Conservation (phyloP, 2,113 vertebrate genomes). For the Pygoscelis antarcticus region DNA sequence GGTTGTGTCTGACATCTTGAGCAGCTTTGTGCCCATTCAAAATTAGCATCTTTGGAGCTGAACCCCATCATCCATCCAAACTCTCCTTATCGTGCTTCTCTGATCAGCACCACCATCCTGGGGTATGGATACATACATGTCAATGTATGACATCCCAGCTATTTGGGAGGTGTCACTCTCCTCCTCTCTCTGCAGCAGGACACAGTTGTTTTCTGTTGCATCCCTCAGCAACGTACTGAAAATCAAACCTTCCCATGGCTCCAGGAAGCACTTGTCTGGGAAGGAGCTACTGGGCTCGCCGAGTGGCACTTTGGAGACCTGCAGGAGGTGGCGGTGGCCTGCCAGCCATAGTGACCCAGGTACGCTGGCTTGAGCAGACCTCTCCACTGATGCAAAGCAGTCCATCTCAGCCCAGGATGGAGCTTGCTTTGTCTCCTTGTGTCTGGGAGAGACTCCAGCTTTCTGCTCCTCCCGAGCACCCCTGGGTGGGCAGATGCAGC, state of each 20-base stretch:
- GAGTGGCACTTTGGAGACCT: neutral
- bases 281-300: neutral
- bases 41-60: neutral
- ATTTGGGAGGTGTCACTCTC: neutral
- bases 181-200: neutral
- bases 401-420: neutral
- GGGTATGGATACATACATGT: too few relatives aligned
- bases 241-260: neutral
- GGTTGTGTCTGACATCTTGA: neutral
- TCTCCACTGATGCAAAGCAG: neutral
- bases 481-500: neutral
- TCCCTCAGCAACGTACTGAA: neutral
- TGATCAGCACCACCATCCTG: neutral
- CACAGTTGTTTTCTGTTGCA: neutral
- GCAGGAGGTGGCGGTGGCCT: neutral
- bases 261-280: neutral
- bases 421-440: neutral
- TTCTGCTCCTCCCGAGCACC: neutral
- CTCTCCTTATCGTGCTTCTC: neutral
- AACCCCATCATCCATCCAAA: neutral
- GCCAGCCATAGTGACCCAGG: neutral
- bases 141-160: neutral
- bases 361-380: rapidly evolving
- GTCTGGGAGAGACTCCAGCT: neutral
- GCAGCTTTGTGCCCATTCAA: neutral